Base-by-base conservation (phyloP, 2,797 vertebrate species). In the Serranus cabrilla region DNA sequence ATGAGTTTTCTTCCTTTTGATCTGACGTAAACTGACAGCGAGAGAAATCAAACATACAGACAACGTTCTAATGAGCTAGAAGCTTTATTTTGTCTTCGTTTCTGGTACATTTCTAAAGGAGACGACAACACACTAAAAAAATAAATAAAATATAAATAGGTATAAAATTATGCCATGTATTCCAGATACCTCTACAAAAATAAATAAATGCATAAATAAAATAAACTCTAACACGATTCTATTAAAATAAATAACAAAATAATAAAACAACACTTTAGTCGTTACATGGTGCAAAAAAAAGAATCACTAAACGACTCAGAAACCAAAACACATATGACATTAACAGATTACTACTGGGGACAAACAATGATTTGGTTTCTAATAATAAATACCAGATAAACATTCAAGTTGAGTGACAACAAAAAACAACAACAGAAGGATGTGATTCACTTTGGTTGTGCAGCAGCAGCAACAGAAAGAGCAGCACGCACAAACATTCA, bases 181-280 rank as follows among this genome's bases (percentile, higher is more conserved):
- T 85, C 67, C 60, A 82, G 60, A 83, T 74, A 82, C 40, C 5
- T 42, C 82, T 86, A 84, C 77, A 86, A 87, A 82, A 90, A 89
- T 87, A 89, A 93, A 60, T 91, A 89, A 91, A 91, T 73, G 57
- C 20, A 93, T 90, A 92, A 92, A 94, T 90, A 89, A 91, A 85
- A 89, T 50, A 74, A 83, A 85, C 3, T 10, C 61, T 55, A 75
- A 74, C 59, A 81, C 49, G 9, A 71, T 11, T 70, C 72, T 68
- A 80, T 52, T 71, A 61, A 91, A 88, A 91, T 90, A 90, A 89
- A 89, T 83, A 80, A 81, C 23, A 40, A 76, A 66, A 85, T 51
- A 76, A 82, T 73, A 40, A 67, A 76, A 78, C 17, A n/a, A 76
- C 13, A 76, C 43, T 68, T 43, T 7, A 66, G 18, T 66, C 51